phyloP scores from a whole-genome alignment of 30 jellyfish, hydroid and myxozoan genomes.

The Turritopsis dohrnii region DNA sequence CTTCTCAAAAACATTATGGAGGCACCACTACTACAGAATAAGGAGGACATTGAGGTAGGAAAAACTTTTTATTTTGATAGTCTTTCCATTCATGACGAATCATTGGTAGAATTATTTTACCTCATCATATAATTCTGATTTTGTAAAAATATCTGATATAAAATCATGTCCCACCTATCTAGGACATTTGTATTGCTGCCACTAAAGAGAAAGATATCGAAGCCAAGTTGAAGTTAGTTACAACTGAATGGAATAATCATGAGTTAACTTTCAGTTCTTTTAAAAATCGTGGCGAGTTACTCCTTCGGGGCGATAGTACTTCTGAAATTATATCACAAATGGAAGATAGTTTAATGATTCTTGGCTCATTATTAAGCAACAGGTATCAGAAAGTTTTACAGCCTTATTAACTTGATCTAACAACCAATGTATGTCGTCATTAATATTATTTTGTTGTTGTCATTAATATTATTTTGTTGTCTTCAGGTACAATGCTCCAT shows the following conservation, averaged over 20 bases:
- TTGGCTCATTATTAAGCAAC: constrained; percentile 76
- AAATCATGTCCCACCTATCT: not conserved
- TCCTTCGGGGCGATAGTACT: constrained; percentile 65
- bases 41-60: constrained; percentile 83
- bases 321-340: constrained; percentile 70
- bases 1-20: constrained; percentile 59
- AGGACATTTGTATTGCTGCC: constrained; percentile 88
- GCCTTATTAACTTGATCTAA: too few species aligned
- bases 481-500: constrained; percentile 69
- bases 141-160: not conserved
- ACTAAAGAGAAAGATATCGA: constrained; percentile 79
- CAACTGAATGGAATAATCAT: constrained; percentile 75
- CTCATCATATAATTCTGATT: not conserved
- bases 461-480: not conserved
- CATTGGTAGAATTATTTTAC: too few species aligned
- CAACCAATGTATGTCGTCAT: not conserved
- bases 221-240: constrained; percentile 71
- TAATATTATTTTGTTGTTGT: not conserved
- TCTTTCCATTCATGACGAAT: too few species aligned
- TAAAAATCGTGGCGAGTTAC: constrained; percentile 77
- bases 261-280: constrained; percentile 60
- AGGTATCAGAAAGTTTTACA: constrained; percentile 40
- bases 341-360: constrained; percentile 89
- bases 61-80: too few species aligned
- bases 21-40: constrained; percentile 67